phyloP scores from a whole-genome alignment of 2,888 invertebrate species.

The Orthosia cruda region DNA sequence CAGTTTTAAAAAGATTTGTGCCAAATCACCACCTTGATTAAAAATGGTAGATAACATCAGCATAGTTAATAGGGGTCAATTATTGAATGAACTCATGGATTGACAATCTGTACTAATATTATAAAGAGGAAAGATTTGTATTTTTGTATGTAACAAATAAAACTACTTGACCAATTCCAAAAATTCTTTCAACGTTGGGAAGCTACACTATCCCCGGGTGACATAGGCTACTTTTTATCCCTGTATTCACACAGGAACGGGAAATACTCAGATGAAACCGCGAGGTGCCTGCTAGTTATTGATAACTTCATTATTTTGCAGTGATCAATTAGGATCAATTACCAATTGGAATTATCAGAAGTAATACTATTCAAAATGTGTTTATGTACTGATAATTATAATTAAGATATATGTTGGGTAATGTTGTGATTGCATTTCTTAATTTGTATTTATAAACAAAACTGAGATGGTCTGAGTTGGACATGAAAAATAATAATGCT shows the following conservation, averaged over 20 bases:
- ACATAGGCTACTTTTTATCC: no score
- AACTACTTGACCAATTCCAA: no score
- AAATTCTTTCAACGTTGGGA: no score
- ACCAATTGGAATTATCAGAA: constrained; percentile 33
- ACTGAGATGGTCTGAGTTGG: no score
- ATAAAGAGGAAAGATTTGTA: no score
- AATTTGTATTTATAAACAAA: neutral
- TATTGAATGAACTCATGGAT: constrained; percentile 23
- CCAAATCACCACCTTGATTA: neutral
- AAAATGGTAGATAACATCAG: constrained; percentile 22
- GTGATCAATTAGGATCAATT: constrained; percentile 70
- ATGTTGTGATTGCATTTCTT: constrained; percentile 10
- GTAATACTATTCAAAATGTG: neutral
- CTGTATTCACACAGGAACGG: no score
- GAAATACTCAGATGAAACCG: no score
- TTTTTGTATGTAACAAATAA: no score
- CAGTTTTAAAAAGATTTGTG: constrained; percentile 11
- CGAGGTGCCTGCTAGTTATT: neutral
- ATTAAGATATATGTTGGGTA: neutral
- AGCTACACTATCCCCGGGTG: no score
- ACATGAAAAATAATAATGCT: no score
- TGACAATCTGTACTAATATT: neutral
- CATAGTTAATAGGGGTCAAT: constrained; percentile 42
- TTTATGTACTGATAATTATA: constrained; percentile 40
- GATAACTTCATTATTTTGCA: constrained; percentile 46